Conservation (phyloP, 2,888 invertebrate genomes). For the Amorpha juglandis region DNA sequence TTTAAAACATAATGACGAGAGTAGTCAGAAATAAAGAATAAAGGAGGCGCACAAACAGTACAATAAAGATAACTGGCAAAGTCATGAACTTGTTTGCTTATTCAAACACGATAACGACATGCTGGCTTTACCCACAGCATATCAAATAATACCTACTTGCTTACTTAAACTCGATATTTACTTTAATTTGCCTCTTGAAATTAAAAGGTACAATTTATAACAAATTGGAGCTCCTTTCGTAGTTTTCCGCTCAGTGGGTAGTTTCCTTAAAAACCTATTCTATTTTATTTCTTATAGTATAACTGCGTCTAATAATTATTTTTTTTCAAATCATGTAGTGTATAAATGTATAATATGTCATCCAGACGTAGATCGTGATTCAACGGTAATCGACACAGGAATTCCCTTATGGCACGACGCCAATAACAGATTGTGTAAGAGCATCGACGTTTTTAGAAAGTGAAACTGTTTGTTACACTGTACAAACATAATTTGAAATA, state of each 20-base stretch:
- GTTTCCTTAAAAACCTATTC: too few relatives aligned
- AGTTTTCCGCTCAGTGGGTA: too few relatives aligned
- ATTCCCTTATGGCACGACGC: conserved; percentile 10
- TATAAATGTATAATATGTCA: neutral
- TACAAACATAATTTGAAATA: conserved; percentile 12
- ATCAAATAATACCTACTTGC: too few relatives aligned
- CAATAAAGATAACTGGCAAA: conserved; percentile 19
- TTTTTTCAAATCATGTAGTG: too few relatives aligned
- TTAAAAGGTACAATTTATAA: too few relatives aligned
- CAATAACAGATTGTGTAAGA: conserved; percentile 13
- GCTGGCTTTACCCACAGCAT: neutral
- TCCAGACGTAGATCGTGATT: conserved; percentile 13
- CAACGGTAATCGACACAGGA: conserved; percentile 17
- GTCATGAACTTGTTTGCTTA: conserved; percentile 17
- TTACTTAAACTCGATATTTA: too few relatives aligned
- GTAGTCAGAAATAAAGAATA: neutral
- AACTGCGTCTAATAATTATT: too few relatives aligned
- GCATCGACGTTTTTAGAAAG: conserved; percentile 23
- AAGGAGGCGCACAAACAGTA: conserved; percentile 16
- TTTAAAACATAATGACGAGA: neutral
- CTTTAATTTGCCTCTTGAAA: too few relatives aligned
- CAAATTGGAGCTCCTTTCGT: too few relatives aligned
- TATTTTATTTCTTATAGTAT: too few relatives aligned
- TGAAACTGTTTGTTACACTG: conserved; percentile 19
- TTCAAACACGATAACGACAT: conserved; percentile 5